Evolutionary conservation across 2,797 vertebrate genomes (phyloP).

Genomic region (Sardinella longiceps): DNA sequence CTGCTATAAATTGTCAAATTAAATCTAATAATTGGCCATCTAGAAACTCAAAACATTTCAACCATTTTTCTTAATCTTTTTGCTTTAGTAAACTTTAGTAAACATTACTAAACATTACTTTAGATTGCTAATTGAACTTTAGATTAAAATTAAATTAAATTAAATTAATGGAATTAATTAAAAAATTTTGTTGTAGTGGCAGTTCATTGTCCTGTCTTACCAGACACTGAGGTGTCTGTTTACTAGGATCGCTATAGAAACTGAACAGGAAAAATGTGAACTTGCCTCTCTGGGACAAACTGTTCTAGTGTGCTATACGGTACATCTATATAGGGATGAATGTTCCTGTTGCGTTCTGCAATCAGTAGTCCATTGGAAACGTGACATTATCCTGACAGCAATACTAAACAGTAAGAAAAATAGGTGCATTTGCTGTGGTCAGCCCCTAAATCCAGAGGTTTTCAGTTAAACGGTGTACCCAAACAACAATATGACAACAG

Average conservation of each 20-base stretch:
- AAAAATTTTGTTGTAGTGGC: neutral
- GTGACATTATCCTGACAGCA: slow-evolving; percentile 56
- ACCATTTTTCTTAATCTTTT: too few relatives aligned
- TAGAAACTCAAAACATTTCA: too few relatives aligned
- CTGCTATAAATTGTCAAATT: too few relatives aligned
- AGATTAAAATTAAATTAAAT: too few relatives aligned
- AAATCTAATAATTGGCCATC: too few relatives aligned
- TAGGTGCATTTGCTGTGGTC: slow-evolving; percentile 52
- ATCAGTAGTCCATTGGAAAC: slow-evolving; percentile 37
- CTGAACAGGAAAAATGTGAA: neutral
- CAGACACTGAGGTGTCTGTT: neutral
- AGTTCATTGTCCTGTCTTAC: neutral
- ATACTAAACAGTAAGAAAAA: slow-evolving; percentile 55
- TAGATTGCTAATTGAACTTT: too few relatives aligned
- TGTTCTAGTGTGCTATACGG: neutral
- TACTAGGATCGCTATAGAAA: neutral
- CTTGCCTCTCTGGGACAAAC: neutral
- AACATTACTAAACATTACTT: too few relatives aligned
- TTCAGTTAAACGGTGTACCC: slow-evolving; percentile 59
- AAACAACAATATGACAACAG: slow-evolving; percentile 67
- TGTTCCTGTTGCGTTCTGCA: neutral
- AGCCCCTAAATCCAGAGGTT: slow-evolving; percentile 51
- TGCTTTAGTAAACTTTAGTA: too few relatives aligned
- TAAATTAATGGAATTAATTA: neutral
- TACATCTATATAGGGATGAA: neutral